Evolutionary conservation across 2,113 vertebrate species (phyloP).

Genomic region (Hippocampus barbouri): DNA sequence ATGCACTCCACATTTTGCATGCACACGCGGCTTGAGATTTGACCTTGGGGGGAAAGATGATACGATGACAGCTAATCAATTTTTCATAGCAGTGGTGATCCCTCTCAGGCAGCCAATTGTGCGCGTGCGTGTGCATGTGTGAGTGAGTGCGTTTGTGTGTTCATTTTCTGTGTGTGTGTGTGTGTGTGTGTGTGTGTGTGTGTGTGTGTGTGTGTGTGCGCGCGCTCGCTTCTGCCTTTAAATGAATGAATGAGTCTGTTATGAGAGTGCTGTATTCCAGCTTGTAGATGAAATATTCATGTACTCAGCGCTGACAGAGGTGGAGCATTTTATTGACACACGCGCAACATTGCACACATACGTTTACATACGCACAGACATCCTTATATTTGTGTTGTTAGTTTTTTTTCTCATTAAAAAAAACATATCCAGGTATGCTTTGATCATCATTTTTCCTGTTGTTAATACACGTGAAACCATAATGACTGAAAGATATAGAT

Average conservation of each 20-base stretch:
- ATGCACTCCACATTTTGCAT: constrained; percentile 13
- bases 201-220: constrained; percentile 27
- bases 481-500: too few relatives aligned
- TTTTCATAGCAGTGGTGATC: constrained; percentile 68
- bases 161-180: constrained; percentile 26
- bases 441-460: too few relatives aligned
- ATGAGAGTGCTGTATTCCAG: constrained; percentile 55
- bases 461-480: too few relatives aligned
- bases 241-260: constrained; percentile 45
- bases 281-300: constrained; percentile 62
- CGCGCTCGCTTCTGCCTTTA: constrained; percentile 47
- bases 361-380: not conserved
- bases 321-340: constrained; percentile 7
- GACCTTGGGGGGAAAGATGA: constrained; percentile 67
- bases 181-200: constrained; percentile 27
- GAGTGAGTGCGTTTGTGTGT: constrained; percentile 6
- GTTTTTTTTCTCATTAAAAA: not conserved
- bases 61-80: constrained; percentile 68
- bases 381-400: not conserved
- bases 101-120: constrained; percentile 56
- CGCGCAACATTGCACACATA: not conserved
- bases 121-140: not conserved
- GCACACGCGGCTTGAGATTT: constrained; percentile 41
- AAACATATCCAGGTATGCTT: too few relatives aligned
- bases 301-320: constrained; percentile 33